Conservation (phyloP, 2,888 invertebrate species). For the Clistopyga incitator region DNA sequence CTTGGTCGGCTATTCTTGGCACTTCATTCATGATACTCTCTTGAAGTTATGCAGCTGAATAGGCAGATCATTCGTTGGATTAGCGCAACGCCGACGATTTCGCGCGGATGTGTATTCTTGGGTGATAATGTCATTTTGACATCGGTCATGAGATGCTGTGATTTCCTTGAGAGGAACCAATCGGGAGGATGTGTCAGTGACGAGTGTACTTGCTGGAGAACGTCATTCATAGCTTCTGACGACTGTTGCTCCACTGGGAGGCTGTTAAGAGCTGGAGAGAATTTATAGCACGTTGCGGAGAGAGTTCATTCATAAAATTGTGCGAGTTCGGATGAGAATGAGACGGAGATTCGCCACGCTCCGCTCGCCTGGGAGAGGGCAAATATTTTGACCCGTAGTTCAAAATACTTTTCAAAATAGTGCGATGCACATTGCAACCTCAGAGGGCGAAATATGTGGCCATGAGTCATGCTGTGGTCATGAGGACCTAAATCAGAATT, state of each 20-base stretch:
- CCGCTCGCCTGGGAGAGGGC: too few relatives aligned
- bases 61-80: slow-evolving; percentile 15
- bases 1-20: slow-evolving; percentile 57
- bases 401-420: too few relatives aligned
- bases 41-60: neutral
- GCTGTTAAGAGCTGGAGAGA: neutral
- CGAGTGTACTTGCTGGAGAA: slow-evolving; percentile 60
- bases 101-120: slow-evolving; percentile 67
- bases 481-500: too few relatives aligned
- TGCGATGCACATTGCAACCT: too few relatives aligned
- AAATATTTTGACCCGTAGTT: too few relatives aligned
- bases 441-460: too few relatives aligned
- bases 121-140: neutral
- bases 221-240: slow-evolving; percentile 74
- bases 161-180: slow-evolving; percentile 2
- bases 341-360: too few relatives aligned
- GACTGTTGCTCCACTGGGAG: neutral
- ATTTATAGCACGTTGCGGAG: slow-evolving; percentile 52
- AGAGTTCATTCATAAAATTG: slow-evolving; percentile 73
- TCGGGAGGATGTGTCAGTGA: slow-evolving; percentile 70
- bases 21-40: slow-evolving; percentile 75
- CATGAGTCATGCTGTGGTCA: too few relatives aligned
- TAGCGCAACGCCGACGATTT: slow-evolving; percentile 46
- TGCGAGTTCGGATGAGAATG: neutral
- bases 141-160: neutral